A percentile compares a stretch with the other conserved stretches of the same genome.
Conservation (phyloP, 1,140 invertebrate genomes). For the Bicyclus anynana region DNA sequence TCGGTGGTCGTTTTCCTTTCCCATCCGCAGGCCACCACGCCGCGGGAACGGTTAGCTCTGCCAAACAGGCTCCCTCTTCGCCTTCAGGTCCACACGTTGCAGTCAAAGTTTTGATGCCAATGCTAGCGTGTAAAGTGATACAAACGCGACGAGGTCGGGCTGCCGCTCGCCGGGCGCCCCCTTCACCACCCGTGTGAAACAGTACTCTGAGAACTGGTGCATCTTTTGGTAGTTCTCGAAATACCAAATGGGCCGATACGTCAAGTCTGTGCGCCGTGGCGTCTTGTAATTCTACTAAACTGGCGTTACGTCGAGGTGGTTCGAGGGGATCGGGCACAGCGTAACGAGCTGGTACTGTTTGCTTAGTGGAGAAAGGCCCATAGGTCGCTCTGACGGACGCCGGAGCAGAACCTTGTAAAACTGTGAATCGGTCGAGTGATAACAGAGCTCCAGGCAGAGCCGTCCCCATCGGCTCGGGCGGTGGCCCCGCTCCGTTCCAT, state of each 20-base stretch:
- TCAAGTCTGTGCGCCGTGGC: constrained; percentile 87
- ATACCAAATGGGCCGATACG: constrained; percentile 94
- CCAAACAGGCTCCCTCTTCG: constrained; percentile 92
- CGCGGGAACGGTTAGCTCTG: constrained; percentile 86
- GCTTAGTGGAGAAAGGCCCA: constrained; percentile 94
- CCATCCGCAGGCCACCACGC: constrained; percentile 91
- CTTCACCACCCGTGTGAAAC: constrained; percentile 92
- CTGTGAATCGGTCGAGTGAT: constrained; percentile 90
- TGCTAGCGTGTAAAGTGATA: constrained; percentile 84
- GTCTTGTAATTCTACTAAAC: constrained; percentile 80
- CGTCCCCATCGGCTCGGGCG: constrained; percentile 65
- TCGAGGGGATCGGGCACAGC: constrained; percentile 88
- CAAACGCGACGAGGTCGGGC: constrained; percentile 81
- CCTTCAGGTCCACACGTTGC: constrained; percentile 92
- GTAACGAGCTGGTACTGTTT: constrained; percentile 93
- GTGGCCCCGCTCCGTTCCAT: constrained; percentile 72
- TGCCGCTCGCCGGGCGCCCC: constrained; percentile 77
- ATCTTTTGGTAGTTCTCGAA: constrained; percentile 88
- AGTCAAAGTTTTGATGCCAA: constrained; percentile 80
- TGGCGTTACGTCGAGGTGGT: constrained; percentile 64
- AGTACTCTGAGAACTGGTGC: constrained; percentile 91
- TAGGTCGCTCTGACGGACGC: constrained; percentile 92
- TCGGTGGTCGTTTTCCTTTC: constrained; percentile 78
- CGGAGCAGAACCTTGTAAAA: constrained; percentile 91
- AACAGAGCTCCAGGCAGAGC: constrained; percentile 79